phyloP scores from a whole-genome alignment of 1,140 invertebrate genomes.

The Dolichoris vasculosae region DNA sequence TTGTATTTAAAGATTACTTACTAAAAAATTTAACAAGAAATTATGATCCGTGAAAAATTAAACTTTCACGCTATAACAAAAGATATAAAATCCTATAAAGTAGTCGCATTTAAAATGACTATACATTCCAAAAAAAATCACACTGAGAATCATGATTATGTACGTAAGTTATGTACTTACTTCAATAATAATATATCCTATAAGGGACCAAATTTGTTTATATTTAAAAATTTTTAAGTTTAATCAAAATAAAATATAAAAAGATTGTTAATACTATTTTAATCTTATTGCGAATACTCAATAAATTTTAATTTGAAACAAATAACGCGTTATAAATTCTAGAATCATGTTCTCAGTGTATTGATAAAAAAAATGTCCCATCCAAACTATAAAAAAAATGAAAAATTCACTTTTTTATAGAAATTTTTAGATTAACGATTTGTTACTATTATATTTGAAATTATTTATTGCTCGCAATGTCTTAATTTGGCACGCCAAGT shows the following conservation, averaged over 20 bases:
- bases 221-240: neutral
- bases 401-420: constrained; percentile 2
- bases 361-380: neutral
- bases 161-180: neutral
- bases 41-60: neutral
- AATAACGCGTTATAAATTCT: neutral
- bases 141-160: constrained; percentile 42
- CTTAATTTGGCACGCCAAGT: constrained; percentile 19
- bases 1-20: constrained; percentile 15
- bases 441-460: constrained; percentile 13
- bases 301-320: neutral
- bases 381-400: neutral
- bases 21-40: neutral
- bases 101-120: constrained; percentile 34
- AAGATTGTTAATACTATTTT: neutral
- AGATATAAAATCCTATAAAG: neutral
- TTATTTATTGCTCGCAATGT: neutral
- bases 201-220: constrained; percentile 49
- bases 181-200: constrained; percentile 20
- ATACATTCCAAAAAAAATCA: constrained; percentile 44
- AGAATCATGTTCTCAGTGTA: constrained; percentile 41
- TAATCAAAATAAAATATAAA: neutral
- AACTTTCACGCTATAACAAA: neutral
- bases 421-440: constrained; percentile 2
- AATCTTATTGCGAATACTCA: neutral